Base-by-base conservation (phyloP, 23 tunicate genomes). In the Ascidia mentula region DNA sequence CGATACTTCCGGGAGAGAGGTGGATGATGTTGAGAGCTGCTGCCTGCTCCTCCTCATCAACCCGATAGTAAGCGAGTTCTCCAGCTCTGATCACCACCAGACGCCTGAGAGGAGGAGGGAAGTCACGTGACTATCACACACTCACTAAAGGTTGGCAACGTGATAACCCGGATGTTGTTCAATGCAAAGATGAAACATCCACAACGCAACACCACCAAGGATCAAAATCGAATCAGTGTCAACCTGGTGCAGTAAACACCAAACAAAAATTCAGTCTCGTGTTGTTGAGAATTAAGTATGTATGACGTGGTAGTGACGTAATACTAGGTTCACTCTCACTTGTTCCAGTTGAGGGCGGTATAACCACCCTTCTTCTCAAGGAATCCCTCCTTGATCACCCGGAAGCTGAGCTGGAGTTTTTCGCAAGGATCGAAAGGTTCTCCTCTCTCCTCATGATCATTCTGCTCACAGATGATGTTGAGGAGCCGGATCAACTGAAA, bases 1-100 rank as follows among this genome's bases (percentile, higher is more conserved):
- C 85, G 46, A 87, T 76, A 45, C 91, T 87, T 8, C 91, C 91
- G 38, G 91, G 91, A 39, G 91, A 80, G 34, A 87, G 91, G 37
- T 81, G 84, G 46, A 87, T 81, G 82, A 87, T 81, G 69, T 86
- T 86, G 60, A 87, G 86, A 28, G 91, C 91, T 6, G 91, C 85
- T 12, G 91, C 37, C 60, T 53, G 86, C 72, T 87, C 91, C 37
- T 87, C 91, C 53, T 87, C 91, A 36, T 87, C 91, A 59, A 81
- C 76, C 30, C 91, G 45, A 72, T 87, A 87, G 46, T 87, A 87
- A 1, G 91, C 91, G 13, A 87, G 77, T 61, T 87, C 91, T 9
- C 91, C 91, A 22, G 82, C 60, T 32, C 91, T 77, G 53, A 87
- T 76, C 6, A 80, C 83, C 3, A 87, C 91, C 22, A 75, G 74